Base-by-base conservation (phyloP, 2,113 vertebrate genomes). In the Globicephala melas region DNA sequence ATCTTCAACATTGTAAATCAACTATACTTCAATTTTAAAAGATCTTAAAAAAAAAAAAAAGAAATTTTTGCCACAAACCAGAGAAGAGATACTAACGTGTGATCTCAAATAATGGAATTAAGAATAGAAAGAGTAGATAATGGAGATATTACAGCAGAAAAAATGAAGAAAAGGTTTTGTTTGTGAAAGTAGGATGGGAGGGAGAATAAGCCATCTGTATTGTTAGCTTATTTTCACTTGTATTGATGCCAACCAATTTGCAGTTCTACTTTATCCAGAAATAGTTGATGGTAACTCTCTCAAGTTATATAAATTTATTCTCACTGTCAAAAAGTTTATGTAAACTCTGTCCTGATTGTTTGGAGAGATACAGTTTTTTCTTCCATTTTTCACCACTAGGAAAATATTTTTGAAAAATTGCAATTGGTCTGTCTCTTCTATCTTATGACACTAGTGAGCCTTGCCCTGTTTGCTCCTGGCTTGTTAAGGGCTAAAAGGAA, bases 351-450 rank as follows among this genome's bases (percentile, higher is more conserved):
- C 20, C 9, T 95, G 25, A 62, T 77, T 73, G 1, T 36, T 26
- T 44, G 47, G 9, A 76, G 47, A 67, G 1, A 44, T 25, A 74
- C 3, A 50, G 3, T 6, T 67, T 86, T 53, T 79, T 23, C 5
- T 0, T 38, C 4, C 15, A 79, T 63, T 8, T 87, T 60, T 68
- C 28, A 41, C 8, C 7, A 2, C 21, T 50, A 47, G 36, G 10
- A 50, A 90, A 62, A 12, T 10, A 60, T 55, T 71, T 86, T 63
- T 70, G 23, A 87, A 94, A 92, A 94, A 53, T 28, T 88, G 31
- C 0, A 81, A 1, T 18, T 53, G 4, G 0, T 79, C 13, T 58
- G 1, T 90, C 21, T 86, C 3, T 82, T 94, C 33, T 5, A 70
- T 70, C 3, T 85, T 83, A 41, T 8, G 25, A 20, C 4, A 60